Conservation (phyloP, 2,797 vertebrate species). For the Anas capensis region DNA sequence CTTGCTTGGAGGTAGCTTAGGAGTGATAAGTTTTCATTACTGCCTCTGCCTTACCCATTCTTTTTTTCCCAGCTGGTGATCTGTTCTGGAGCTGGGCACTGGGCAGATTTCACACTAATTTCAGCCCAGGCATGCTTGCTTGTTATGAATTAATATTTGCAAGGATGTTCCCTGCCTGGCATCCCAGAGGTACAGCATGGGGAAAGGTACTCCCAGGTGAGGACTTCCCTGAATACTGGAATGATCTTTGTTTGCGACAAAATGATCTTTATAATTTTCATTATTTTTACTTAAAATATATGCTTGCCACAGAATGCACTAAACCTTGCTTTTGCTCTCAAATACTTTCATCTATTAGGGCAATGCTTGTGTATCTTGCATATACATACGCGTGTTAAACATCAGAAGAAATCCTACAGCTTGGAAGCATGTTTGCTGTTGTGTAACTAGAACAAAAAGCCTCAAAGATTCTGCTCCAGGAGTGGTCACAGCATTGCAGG, state of each 20-base stretch:
- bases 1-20: background rate
- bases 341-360: background rate
- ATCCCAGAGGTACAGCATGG: accelerated
- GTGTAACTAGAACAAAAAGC: background rate
- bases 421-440: background rate
- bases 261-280: background rate
- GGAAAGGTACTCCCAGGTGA: background rate
- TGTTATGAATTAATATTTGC: background rate
- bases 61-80: background rate
- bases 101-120: background rate
- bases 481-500: background rate
- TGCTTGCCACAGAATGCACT: background rate
- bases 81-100: background rate
- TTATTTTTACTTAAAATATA: background rate
- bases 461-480: background rate
- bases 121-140: too few relatives aligned
- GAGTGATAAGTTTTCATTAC: background rate
- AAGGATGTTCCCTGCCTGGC: background rate
- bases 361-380: background rate
- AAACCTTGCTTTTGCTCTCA: background rate
- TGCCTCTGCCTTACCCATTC: background rate
- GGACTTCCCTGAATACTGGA: background rate
- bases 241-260: background rate
- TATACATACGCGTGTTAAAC: background rate
- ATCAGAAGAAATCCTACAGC: background rate